Evolutionary conservation across 1,140 invertebrate genomes (phyloP).

Genomic region (Whitmania pigra): DNA sequence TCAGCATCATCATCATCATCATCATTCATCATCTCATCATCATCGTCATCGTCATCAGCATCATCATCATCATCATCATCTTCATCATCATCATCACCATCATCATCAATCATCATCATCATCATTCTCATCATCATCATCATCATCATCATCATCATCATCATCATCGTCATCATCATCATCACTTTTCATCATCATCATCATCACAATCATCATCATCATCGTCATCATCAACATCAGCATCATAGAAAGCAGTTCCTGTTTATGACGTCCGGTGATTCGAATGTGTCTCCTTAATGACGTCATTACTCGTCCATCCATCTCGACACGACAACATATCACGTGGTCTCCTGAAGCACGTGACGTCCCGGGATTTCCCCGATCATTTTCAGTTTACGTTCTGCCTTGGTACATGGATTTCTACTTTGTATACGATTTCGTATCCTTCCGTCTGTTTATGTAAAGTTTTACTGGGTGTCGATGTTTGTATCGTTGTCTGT

Average conservation of each 20-base stretch:
- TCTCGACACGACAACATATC: no score
- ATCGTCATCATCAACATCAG: not conserved
- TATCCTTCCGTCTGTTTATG: no score
- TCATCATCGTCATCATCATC: not conserved
- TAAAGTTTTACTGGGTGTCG: no score
- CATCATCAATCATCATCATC: slow-evolving; percentile 3
- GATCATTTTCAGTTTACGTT: no score
- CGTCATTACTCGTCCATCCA: no score
- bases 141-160: not conserved
- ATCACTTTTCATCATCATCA: slow-evolving; percentile 9
- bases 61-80: not conserved
- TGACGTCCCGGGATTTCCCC: no score
- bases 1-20: not conserved
- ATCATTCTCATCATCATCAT: not conserved
- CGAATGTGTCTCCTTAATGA: no score
- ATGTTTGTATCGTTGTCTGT: no score
- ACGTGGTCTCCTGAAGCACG: no score
- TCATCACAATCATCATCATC: not conserved
- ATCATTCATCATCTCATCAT: not conserved
- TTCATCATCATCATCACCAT: not conserved
- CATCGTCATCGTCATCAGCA: not conserved
- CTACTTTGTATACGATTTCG: no score
- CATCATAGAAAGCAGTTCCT: not conserved
- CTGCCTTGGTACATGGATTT: no score
- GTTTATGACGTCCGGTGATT: no score